Evolutionary conservation across 1,140 invertebrate species (phyloP).

Genomic region (Dreissena rostriformis): DNA sequence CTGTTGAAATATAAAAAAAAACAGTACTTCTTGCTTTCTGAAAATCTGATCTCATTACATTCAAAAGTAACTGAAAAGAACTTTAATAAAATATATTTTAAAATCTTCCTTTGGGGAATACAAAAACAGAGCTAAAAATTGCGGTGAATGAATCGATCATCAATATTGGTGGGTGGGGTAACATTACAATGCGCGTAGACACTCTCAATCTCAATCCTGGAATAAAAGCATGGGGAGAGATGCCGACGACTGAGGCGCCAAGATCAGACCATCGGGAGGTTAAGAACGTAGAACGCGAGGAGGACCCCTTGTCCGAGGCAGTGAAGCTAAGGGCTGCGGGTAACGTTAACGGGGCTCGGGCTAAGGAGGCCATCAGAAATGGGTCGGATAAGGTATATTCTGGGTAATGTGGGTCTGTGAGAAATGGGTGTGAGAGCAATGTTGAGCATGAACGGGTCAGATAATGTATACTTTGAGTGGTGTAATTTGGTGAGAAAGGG

Average conservation of each 20-base stretch:
- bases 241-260: slow-evolving; percentile 34
- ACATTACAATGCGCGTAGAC: slow-evolving; percentile 47
- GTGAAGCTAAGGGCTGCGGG: background rate
- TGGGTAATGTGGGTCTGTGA: background rate
- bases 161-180: background rate
- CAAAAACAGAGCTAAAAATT: background rate
- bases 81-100: no score
- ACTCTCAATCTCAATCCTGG: slow-evolving; percentile 23
- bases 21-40: background rate
- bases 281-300: slow-evolving; percentile 25
- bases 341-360: slow-evolving; percentile 20
- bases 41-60: background rate
- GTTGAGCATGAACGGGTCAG: no score
- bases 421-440: background rate
- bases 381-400: slow-evolving; percentile 36
- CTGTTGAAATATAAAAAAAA: background rate
- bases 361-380: slow-evolving; percentile 24
- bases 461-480: no score
- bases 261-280: background rate
- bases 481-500: no score
- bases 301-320: slow-evolving; percentile 4
- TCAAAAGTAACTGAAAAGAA: background rate
- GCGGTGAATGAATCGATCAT: no score
- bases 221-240: slow-evolving; percentile 36
- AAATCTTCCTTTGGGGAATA: background rate